Conservation (phyloP, 2,113 vertebrate genomes). For the Proterorhinus semilunaris region DNA sequence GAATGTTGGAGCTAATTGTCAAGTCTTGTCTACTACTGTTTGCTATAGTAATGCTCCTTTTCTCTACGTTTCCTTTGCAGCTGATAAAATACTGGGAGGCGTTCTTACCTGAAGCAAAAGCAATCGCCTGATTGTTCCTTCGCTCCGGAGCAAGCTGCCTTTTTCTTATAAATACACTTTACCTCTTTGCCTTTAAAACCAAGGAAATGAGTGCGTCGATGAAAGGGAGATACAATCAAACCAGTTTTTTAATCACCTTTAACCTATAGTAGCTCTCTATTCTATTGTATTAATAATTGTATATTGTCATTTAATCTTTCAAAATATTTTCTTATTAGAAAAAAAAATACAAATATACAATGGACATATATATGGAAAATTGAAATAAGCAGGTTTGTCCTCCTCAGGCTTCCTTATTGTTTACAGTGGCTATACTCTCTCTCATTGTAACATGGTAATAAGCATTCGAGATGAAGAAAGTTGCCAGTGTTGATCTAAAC, state of each 20-base stretch:
- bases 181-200: conserved; percentile 83
- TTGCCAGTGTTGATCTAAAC: conserved; percentile 24
- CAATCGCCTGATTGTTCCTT: conserved; percentile 84
- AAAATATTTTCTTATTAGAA: conserved; percentile 94
- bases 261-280: conserved; percentile 72
- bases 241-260: conserved; percentile 66
- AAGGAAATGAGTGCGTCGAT: conserved; percentile 55
- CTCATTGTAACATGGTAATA: conserved; percentile 13
- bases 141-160: conserved; percentile 71
- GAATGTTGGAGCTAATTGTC: no score
- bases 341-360: conserved; percentile 46
- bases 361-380: conserved; percentile 10
- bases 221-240: conserved; percentile 74
- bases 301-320: conserved; percentile 86
- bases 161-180: conserved; percentile 78
- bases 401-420: conserved; percentile 55
- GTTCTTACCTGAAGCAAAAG: conserved; percentile 96
- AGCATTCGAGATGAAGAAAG: conserved; percentile 36
- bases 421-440: conserved; percentile 52
- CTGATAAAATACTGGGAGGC: conserved; percentile 98
- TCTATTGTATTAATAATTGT: conserved; percentile 78
- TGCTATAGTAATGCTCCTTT: not conserved
- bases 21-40: no score
- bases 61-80: conserved; percentile 64
- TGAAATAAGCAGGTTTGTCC: conserved; percentile 28